Conservation (phyloP, 2,797 vertebrate genomes). For the Takifugu ocellatus region DNA sequence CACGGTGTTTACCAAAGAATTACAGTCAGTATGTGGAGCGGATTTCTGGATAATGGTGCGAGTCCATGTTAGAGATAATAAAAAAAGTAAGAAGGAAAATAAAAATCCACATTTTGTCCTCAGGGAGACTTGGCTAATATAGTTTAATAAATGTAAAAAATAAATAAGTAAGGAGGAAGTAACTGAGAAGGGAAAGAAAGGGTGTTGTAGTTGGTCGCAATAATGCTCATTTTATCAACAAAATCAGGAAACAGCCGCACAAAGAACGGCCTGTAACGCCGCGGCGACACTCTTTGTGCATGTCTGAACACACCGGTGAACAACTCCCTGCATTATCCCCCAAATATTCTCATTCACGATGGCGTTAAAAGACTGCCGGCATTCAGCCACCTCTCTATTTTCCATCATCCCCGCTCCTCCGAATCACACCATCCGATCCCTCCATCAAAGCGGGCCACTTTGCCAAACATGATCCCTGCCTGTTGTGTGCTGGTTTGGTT, state of each 20-base stretch:
- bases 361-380: slow-evolving; percentile 33
- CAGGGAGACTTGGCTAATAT: not conserved
- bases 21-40: slow-evolving; percentile 33
- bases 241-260: slow-evolving; percentile 3
- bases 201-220: not conserved
- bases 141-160: slow-evolving; percentile 7
- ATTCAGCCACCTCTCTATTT: slow-evolving; percentile 38
- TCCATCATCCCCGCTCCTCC: slow-evolving; percentile 38
- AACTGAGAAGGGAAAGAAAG: not conserved
- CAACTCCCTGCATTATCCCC: slow-evolving; percentile 48
- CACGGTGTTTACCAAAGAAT: slow-evolving; percentile 53
- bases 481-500: slow-evolving; percentile 71
- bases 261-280: slow-evolving; percentile 5
- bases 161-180: not conserved
- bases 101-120: not conserved
- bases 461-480: slow-evolving; percentile 72
- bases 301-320: slow-evolving; percentile 13
- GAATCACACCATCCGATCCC: slow-evolving; percentile 63
- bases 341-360: slow-evolving; percentile 60
- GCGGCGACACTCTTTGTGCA: slow-evolving; percentile 5
- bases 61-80: too few species aligned
- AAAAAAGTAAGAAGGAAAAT: too few species aligned
- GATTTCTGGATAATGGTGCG: slow-evolving; percentile 28
- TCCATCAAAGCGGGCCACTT: slow-evolving; percentile 70
- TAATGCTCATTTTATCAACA: slow-evolving; percentile 9